Evolutionary conservation across 2,113 vertebrate genomes (phyloP), one percentile per base, ranked within the genome.

Genomic region (Gracilinanus agilis): DNA sequence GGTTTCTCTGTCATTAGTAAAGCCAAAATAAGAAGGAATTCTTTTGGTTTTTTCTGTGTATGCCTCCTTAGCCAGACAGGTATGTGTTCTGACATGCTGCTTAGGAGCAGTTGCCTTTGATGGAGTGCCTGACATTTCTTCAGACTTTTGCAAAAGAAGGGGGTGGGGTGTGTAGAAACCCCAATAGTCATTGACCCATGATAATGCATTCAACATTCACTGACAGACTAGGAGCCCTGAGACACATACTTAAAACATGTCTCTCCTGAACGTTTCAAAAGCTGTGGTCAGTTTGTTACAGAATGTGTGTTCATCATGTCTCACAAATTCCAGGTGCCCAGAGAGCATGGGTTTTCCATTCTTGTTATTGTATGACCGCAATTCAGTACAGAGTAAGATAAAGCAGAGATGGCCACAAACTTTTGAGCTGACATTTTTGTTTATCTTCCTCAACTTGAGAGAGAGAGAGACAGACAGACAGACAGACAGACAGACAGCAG

Each of bases 321-420:
- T 95, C 49, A 94, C 44, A 54, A 11, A 67, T 96, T 92, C 94
- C 40, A 90, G 44, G 12, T 27, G 2, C 10, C 92, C 40, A 27
- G 5, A 25, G 3, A 34, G 23, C 54, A 3, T 49, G 8, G 49
- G 49, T 92, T 27, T 94, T 96, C 58, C 75, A 34, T 90, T 55
- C 23, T 95, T 90, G 3, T 13, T 92, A 55, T 40, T 40, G 75
- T 83, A 54, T 90, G 89, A 9, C 54, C 34, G 24, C 44, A 91
- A 83, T 88, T 67, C 53, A 19, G 12, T 29, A 44, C 40, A 24
- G 12, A 94, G 93, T 9, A 75, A 27, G 27, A 21, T 90, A 24
- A 61, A 96, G 44, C 23, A 90, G 53, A 88, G 9, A 24, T 6
- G n/a, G 44, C 90, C 40, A 55, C 90, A 11, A 83, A 16, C 10